Evolutionary conservation across 1,140 invertebrate species (phyloP).

Genomic region (Trissolcus basalis): DNA sequence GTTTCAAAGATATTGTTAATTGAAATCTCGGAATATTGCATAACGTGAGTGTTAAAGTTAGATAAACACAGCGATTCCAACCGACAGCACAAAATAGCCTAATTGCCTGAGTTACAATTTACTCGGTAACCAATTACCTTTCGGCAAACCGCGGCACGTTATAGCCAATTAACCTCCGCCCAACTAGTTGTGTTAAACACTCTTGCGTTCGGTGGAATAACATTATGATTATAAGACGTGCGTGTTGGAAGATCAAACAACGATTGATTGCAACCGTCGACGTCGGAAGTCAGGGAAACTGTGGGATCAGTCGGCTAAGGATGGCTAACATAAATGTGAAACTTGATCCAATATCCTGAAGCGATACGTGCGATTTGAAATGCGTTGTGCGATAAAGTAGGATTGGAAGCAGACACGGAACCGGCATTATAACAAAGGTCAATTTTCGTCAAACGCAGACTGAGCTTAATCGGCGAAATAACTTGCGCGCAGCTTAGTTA

Average conservation of each 20-base stretch:
- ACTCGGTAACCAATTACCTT: slow-evolving; percentile 15
- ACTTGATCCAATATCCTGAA: slow-evolving; percentile 17
- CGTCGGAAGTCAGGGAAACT: slow-evolving; percentile 1
- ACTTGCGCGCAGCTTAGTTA: slow-evolving; percentile 10
- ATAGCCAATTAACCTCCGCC: slow-evolving; percentile 14
- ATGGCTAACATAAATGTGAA: slow-evolving; percentile 15
- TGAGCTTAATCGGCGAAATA: slow-evolving; percentile 19
- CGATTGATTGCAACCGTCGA: slow-evolving; percentile 40
- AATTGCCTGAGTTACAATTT: slow-evolving; percentile 5
- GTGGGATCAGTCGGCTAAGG: no score
- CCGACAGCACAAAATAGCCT: neutral
- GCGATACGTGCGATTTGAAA: slow-evolving; percentile 17
- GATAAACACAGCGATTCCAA: neutral
- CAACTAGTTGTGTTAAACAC: slow-evolving; percentile 3
- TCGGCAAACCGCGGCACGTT: slow-evolving; percentile 17
- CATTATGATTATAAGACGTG: slow-evolving; percentile 21
- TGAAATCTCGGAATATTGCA: no score
- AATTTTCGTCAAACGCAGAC: slow-evolving; percentile 32
- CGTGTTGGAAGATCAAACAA: slow-evolving; percentile 17
- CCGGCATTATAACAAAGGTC: slow-evolving; percentile 46
- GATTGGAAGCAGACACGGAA: slow-evolving; percentile 40
- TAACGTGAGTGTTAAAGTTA: no score
- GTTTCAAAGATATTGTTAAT: no score
- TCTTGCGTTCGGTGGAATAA: neutral
- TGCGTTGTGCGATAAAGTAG: slow-evolving; percentile 27